Evolutionary conservation across 2,888 invertebrate species (phyloP).

Genomic region (Cheilosia vulpina): DNA sequence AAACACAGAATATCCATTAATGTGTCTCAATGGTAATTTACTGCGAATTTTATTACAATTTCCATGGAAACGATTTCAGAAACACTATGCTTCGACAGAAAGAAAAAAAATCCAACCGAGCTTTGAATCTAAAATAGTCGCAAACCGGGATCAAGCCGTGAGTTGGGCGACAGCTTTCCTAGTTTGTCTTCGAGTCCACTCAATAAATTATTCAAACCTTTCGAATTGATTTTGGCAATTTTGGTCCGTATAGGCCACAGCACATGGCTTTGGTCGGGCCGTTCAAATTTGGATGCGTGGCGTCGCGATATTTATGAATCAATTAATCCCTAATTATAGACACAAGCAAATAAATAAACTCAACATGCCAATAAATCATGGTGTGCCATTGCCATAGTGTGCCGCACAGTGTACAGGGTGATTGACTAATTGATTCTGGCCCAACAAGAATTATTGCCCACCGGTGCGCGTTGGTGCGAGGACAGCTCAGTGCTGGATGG

Average conservation of each 20-base stretch:
- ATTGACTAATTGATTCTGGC: slow-evolving; percentile 65
- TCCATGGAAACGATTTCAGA: background rate
- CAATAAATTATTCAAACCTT: slow-evolving; percentile 66
- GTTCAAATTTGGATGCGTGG: slow-evolving; percentile 62
- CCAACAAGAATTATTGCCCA: slow-evolving; percentile 59
- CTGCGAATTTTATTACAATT: slow-evolving; percentile 44
- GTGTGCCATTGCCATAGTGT: slow-evolving; percentile 14
- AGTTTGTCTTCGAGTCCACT: slow-evolving; percentile 18
- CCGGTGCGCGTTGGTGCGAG: background rate
- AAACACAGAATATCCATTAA: slow-evolving; percentile 26
- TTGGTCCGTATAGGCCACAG: slow-evolving; percentile 27
- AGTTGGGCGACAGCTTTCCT: slow-evolving; percentile 39
- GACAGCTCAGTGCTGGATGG: no score
- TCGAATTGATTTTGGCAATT: slow-evolving; percentile 58
- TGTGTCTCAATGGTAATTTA: slow-evolving; percentile 25
- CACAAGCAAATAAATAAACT: slow-evolving; percentile 73
- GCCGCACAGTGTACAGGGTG: slow-evolving; percentile 48
- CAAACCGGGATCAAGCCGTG: slow-evolving; percentile 57
- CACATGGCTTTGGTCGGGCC: slow-evolving; percentile 33
- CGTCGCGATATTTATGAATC: slow-evolving; percentile 71
- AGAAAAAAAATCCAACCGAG: slow-evolving; percentile 36
- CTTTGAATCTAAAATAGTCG: slow-evolving; percentile 61
- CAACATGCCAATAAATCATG: slow-evolving; percentile 65
- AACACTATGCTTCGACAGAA: background rate
- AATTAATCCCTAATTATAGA: slow-evolving; percentile 73